Percentiles rank a stretch among this genome's conserved stretches.
phyloP scores from a whole-genome alignment of 2,797 vertebrate genomes.

The Micromesistius poutassou region DNA sequence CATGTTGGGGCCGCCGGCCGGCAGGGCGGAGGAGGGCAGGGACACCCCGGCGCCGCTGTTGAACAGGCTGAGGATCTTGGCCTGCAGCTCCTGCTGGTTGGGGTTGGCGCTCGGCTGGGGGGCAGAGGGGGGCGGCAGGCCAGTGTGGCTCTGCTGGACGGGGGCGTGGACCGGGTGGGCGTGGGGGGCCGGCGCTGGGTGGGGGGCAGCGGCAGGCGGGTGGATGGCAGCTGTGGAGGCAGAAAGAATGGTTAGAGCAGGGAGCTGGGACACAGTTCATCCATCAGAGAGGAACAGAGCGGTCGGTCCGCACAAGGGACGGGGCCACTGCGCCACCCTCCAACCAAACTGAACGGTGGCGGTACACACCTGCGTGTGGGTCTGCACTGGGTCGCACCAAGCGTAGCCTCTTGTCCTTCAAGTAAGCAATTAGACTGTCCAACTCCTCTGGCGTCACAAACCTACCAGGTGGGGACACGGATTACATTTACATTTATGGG shows the following conservation, averaged over 20 bases:
- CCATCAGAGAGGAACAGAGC: neutral
- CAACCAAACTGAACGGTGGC: neutral
- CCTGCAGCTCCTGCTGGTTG: conserved; percentile 91
- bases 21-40: neutral
- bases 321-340: neutral
- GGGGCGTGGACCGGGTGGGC: conserved; percentile 36
- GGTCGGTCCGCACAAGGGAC: too few species aligned
- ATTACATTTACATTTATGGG: too few species aligned
- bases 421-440: conserved; percentile 85
- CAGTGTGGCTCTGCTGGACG: conserved; percentile 44
- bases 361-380: conserved; percentile 76
- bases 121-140: conserved; percentile 50
- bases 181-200: conserved; percentile 30
- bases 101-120: conserved; percentile 58
- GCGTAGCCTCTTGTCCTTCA: conserved; percentile 86
- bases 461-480: conserved; percentile 53
- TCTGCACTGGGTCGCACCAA: conserved; percentile 76
- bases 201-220: conserved; percentile 38
- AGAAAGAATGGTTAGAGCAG: neutral
- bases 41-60: conserved; percentile 77
- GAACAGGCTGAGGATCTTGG: conserved; percentile 97
- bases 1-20: neutral
- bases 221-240: conserved; percentile 35
- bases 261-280: neutral
- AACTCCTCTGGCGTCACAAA: conserved; percentile 90